phyloP scores from a whole-genome alignment of 2,888 invertebrate genomes.

The Andrena flavipes region DNA sequence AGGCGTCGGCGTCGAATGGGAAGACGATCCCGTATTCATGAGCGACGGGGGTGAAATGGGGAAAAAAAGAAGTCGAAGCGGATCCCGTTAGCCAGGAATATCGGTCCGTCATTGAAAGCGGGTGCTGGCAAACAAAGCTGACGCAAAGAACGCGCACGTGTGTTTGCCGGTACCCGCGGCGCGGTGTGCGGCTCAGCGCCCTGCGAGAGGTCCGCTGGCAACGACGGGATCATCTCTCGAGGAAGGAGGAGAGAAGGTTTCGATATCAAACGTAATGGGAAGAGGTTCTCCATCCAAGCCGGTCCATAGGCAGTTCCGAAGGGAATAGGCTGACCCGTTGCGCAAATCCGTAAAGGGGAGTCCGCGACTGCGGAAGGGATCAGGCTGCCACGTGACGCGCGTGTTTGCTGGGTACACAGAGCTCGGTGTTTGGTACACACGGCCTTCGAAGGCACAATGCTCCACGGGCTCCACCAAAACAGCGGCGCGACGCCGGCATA shows the following conservation, averaged over 20 bases:
- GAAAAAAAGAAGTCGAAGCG: constrained; percentile 1
- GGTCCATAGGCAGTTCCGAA: constrained; percentile 38
- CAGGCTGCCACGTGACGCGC: constrained; percentile 80
- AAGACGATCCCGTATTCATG: constrained; percentile 8
- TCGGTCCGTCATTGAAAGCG: constrained; percentile 35
- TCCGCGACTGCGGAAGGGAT: constrained; percentile 71
- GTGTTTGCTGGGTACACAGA: constrained; percentile 84
- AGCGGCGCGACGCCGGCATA: constrained; percentile 82
- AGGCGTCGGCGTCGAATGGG: not conserved
- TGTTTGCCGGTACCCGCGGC: constrained; percentile 76
- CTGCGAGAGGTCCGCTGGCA: constrained; percentile 61
- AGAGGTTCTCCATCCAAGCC: constrained; percentile 47
- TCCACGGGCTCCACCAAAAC: constrained; percentile 84
- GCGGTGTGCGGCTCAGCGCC: constrained; percentile 48
- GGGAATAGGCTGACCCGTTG: constrained; percentile 68
- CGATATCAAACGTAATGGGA: constrained; percentile 54
- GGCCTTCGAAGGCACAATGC: constrained; percentile 80
- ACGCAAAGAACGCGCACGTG: constrained; percentile 77
- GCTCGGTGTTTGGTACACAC: constrained; percentile 81
- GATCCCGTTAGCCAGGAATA: constrained; percentile 39
- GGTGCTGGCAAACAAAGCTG: constrained; percentile 72
- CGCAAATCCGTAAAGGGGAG: constrained; percentile 75
- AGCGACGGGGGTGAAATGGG: constrained; percentile 18
- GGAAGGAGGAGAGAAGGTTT: constrained; percentile 55
- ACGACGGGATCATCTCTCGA: constrained; percentile 52